Evolutionary conservation across 2,797 vertebrate genomes (phyloP).

Genomic region (Xenopus petersii): DNA sequence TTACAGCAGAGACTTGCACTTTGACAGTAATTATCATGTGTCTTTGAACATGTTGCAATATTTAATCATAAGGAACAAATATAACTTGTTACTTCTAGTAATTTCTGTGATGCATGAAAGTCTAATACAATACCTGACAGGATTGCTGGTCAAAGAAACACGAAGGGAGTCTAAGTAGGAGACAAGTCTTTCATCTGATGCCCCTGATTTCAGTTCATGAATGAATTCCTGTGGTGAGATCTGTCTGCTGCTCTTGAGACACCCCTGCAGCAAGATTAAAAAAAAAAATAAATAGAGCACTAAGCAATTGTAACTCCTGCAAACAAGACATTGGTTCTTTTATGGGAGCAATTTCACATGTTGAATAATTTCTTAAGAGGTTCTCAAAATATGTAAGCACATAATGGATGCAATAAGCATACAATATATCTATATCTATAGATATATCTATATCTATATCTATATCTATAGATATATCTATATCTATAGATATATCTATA

Average conservation of each 20-base stretch:
- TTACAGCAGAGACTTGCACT: too few relatives aligned
- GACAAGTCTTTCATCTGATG: constrained; percentile 85
- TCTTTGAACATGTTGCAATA: too few relatives aligned
- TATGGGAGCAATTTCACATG: too few relatives aligned
- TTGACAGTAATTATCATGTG: too few relatives aligned
- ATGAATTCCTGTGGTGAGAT: constrained; percentile 93
- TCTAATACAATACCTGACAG: constrained; percentile 83
- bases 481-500: too few relatives aligned
- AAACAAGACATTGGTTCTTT: not conserved
- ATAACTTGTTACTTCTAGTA: constrained; percentile 2
- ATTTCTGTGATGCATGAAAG: not conserved
- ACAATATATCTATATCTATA: too few relatives aligned
- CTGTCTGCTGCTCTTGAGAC: constrained; percentile 81
- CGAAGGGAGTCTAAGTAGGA: constrained; percentile 89
- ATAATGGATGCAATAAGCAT: too few relatives aligned
- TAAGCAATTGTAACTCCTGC: constrained; percentile 17
- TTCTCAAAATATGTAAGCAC: too few relatives aligned
- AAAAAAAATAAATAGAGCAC: constrained; percentile 14
- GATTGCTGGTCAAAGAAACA: constrained; percentile 94
- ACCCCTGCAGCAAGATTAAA: constrained; percentile 71
- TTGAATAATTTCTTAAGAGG: too few relatives aligned
- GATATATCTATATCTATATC: too few relatives aligned
- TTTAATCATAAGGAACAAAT: not conserved
- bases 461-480: too few relatives aligned
- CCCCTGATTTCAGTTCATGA: constrained; percentile 84